phyloP scores from a whole-genome alignment of 2,797 vertebrate species.

The Catharus ustulatus region DNA sequence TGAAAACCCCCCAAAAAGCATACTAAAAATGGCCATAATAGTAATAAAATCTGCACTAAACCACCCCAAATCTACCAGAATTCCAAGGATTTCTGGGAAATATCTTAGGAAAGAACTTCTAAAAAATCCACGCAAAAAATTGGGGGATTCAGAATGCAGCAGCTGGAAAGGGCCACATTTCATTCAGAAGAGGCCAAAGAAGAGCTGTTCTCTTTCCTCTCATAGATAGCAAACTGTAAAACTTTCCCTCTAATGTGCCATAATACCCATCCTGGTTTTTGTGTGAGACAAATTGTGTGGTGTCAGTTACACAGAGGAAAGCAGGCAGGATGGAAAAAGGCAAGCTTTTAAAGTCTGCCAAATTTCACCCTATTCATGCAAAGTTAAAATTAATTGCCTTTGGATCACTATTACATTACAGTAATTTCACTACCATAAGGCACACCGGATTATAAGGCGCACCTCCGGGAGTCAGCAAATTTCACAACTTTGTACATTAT shows the following conservation, averaged over 20 bases:
- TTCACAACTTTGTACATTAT: too few relatives aligned
- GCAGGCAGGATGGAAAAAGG: neutral
- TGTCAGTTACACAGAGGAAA: neutral
- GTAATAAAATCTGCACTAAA: too few relatives aligned
- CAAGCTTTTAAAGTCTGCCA: conserved; percentile 15
- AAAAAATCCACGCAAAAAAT: too few relatives aligned
- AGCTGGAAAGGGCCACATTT: neutral
- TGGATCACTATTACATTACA: neutral
- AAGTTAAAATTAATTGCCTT: conserved; percentile 32
- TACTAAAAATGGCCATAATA: too few relatives aligned
- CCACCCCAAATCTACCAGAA: too few relatives aligned
- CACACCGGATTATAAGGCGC: too few relatives aligned
- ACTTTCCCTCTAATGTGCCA: neutral
- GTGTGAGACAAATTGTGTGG: neutral
- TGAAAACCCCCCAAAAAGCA: too few relatives aligned
- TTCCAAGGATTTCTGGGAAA: too few relatives aligned
- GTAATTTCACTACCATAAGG: too few relatives aligned
- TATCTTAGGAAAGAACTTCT: too few relatives aligned
- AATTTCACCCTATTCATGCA: neutral
- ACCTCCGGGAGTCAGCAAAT: too few relatives aligned
- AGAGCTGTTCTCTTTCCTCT: neutral
- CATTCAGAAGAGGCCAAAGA: neutral
- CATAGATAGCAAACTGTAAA: neutral
- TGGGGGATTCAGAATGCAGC: neutral
- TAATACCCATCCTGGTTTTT: neutral